Conservation (phyloP, 2,113 vertebrate species). For the Protobothrops flavoviridis region DNA sequence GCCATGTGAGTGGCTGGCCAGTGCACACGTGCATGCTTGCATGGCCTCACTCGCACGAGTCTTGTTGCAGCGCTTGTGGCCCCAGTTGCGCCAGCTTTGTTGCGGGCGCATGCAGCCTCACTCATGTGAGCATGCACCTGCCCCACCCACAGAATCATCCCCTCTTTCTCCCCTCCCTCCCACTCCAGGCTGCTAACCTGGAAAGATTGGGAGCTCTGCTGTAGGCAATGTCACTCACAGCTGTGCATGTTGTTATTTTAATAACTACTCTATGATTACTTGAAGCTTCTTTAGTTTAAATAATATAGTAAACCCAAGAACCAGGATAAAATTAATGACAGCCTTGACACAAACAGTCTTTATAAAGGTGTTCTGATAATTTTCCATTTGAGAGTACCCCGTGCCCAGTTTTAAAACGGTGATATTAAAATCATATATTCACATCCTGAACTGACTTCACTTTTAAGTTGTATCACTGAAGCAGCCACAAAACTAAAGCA, state of each 20-base stretch:
- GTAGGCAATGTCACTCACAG: neutral
- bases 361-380: neutral
- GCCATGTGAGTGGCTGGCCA: no score
- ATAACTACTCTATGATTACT: neutral
- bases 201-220: neutral
- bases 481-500: neutral
- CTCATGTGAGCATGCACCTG: no score
- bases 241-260: neutral
- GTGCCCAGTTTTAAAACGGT: neutral
- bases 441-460: neutral
- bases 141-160: no score
- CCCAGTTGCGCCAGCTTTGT: no score
- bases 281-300: conserved; percentile 34
- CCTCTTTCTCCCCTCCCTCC: no score
- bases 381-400: neutral
- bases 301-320: conserved; percentile 39
- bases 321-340: conserved; percentile 2
- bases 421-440: neutral
- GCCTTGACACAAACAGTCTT: neutral
- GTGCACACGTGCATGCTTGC: no score
- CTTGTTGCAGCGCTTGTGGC: no score
- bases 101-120: no score
- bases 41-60: no score
- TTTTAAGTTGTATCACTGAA: neutral
- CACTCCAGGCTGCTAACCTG: no score